phyloP scores from a whole-genome alignment of 1,140 invertebrate genomes.

The Psilanteris sp. region DNA sequence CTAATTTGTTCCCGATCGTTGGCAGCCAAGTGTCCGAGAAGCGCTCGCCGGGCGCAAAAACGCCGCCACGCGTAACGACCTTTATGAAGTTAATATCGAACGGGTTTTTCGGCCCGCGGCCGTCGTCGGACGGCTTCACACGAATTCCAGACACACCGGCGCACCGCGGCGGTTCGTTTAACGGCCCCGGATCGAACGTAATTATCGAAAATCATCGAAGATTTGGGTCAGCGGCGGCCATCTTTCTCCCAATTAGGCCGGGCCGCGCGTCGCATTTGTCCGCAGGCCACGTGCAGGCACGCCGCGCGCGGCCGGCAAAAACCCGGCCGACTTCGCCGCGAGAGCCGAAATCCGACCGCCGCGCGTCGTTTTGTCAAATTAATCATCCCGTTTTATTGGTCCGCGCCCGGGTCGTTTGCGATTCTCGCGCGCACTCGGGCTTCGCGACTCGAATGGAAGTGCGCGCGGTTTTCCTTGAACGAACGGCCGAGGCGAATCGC shows the following conservation, averaged over 20 bases:
- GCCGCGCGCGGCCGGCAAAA: slow-evolving; percentile 14
- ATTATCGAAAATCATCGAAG: slow-evolving; percentile 54
- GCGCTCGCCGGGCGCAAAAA: neutral
- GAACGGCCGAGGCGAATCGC: too few species aligned
- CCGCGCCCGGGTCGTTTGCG: neutral
- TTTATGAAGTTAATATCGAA: slow-evolving; percentile 19
- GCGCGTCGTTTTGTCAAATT: slow-evolving; percentile 34
- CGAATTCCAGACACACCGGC: slow-evolving; percentile 16
- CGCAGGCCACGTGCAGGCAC: slow-evolving; percentile 46
- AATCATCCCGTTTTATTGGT: slow-evolving; percentile 21
- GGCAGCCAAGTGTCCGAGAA: neutral
- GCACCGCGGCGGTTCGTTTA: slow-evolving; percentile 11
- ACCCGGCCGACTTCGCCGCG: slow-evolving; percentile 26
- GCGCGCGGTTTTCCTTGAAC: too few species aligned
- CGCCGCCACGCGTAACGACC: slow-evolving; percentile 3
- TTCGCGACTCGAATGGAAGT: too few species aligned
- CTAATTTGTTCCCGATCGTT: slow-evolving; percentile 31
- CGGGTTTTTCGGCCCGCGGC: neutral
- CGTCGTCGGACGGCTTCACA: neutral
- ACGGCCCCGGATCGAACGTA: slow-evolving; percentile 20
- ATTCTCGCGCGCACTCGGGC: too few species aligned
- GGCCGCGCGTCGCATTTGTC: slow-evolving; percentile 33
- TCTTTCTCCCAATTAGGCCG: slow-evolving; percentile 57
- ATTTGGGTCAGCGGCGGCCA: slow-evolving; percentile 52
- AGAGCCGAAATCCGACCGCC: slow-evolving; percentile 14